Conservation (phyloP, 2,797 vertebrate genomes). For the Pseudocheirus occidentalis region DNA sequence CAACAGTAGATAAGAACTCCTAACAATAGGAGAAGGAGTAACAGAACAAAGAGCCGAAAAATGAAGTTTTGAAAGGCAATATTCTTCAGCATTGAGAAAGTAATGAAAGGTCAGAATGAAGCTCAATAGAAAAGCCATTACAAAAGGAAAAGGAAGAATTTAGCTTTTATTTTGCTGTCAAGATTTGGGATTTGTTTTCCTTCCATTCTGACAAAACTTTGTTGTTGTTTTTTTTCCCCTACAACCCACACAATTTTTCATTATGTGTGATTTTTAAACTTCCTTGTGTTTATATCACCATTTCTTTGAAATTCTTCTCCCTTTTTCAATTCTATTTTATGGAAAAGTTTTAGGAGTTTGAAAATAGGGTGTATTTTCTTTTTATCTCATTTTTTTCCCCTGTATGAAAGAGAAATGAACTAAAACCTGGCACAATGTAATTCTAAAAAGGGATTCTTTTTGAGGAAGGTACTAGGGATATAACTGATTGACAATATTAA, state of each 20-base stretch:
- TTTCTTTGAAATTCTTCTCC: slow-evolving; percentile 75
- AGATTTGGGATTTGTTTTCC: slow-evolving; percentile 82
- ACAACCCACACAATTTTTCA: slow-evolving; percentile 81
- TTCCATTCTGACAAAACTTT: slow-evolving; percentile 82
- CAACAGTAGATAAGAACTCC: slow-evolving; percentile 68
- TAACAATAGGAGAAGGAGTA: slow-evolving; percentile 78
- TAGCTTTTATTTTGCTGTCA: slow-evolving; percentile 84
- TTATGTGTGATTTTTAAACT: slow-evolving; percentile 82
- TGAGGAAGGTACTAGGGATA: neutral
- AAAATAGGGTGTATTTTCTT: neutral
- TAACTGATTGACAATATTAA: neutral
- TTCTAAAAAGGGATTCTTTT: slow-evolving; percentile 9
- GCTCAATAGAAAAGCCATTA: slow-evolving; percentile 81
- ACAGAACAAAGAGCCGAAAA: slow-evolving; percentile 75
- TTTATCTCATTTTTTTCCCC: neutral
- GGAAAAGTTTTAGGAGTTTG: slow-evolving; percentile 74
- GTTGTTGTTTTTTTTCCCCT: slow-evolving; percentile 67
- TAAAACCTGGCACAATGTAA: neutral
- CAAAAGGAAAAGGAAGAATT: slow-evolving; percentile 76
- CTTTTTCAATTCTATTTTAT: slow-evolving; percentile 64
- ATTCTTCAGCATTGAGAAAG: slow-evolving; percentile 80
- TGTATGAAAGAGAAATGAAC: neutral
- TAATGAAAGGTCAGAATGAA: slow-evolving; percentile 82
- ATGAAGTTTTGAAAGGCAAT: slow-evolving; percentile 82
- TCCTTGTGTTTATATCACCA: slow-evolving; percentile 75